These are phyloP conservation scores for Drosophila dives DNA, from an alignment of 2,888 invertebrate genomes.

Conservation along the genomic window DNA sequence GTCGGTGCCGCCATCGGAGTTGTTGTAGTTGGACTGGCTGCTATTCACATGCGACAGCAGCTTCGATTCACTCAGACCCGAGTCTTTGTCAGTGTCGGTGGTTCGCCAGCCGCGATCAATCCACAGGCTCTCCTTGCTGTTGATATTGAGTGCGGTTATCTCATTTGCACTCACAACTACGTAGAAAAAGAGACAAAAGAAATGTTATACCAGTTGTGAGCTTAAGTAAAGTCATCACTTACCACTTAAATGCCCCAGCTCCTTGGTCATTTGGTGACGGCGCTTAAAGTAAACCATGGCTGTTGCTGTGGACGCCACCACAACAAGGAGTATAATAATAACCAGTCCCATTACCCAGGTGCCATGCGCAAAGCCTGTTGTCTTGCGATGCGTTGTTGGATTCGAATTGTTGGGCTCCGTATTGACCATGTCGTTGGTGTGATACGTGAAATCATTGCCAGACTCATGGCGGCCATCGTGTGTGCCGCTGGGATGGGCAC, in stretches of 20 bases:
- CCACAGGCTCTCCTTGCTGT: slow-evolving; percentile 89
- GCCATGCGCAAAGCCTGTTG: slow-evolving; percentile 83
- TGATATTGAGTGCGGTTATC: slow-evolving; percentile 85
- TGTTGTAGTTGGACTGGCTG: slow-evolving; percentile 85
- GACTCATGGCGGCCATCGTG: slow-evolving; percentile 81
- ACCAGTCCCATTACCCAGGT: slow-evolving; percentile 85
- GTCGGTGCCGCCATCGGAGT: slow-evolving; percentile 86
- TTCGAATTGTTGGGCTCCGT: slow-evolving; percentile 80
- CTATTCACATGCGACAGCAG: slow-evolving; percentile 86
- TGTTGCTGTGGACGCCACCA: slow-evolving; percentile 82
- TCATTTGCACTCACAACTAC: slow-evolving; percentile 85
- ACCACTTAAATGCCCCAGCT: slow-evolving; percentile 89
- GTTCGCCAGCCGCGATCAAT: slow-evolving; percentile 90
- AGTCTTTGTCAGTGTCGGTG: slow-evolving; percentile 88
- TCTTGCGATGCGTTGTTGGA: slow-evolving; percentile 84
- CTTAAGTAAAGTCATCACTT: slow-evolving; percentile 36
- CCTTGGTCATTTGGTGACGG: slow-evolving; percentile 85
- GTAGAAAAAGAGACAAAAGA: too few relatives aligned
- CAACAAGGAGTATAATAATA: slow-evolving; percentile 82
- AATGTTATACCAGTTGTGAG: neutral
- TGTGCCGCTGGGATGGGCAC: slow-evolving; percentile 85
- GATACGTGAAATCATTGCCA: slow-evolving; percentile 75
- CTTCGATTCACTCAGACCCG: slow-evolving; percentile 86
- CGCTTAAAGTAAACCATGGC: slow-evolving; percentile 84
- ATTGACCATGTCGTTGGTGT: slow-evolving; percentile 67